Conservation (phyloP, 2,113 vertebrate species). For the Hoplias malabaricus region DNA sequence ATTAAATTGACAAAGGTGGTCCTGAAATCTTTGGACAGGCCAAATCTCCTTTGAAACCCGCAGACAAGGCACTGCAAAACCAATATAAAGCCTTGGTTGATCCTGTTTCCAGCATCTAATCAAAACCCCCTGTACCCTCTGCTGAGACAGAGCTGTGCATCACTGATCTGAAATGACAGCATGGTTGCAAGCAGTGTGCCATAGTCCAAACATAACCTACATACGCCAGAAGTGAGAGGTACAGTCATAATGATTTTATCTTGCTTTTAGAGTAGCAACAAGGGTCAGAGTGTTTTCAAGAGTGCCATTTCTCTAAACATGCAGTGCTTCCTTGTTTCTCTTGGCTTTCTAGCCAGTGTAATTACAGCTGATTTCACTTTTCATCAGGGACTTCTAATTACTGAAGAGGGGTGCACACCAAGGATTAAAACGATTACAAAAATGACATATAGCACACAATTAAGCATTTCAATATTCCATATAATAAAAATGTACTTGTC, state of each 20-base stretch:
- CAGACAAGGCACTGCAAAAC: not conserved
- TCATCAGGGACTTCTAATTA: not conserved
- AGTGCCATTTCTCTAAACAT: not conserved
- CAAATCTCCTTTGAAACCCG: too few relatives aligned
- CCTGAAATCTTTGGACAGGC: too few relatives aligned
- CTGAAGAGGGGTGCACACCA: not conserved
- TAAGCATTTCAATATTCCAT: not conserved
- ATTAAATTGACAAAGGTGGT: not conserved
- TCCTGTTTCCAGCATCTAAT: not conserved
- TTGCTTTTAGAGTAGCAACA: not conserved
- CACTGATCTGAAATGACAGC: not conserved
- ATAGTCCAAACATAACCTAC: not conserved
- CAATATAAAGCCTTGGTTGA: not conserved
- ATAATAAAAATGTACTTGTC: too few relatives aligned
- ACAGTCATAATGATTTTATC: not conserved
- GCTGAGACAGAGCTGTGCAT: not conserved
- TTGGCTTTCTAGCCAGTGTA: not conserved
- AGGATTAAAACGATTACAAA: slow-evolving; percentile 2
- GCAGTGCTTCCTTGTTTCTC: not conserved
- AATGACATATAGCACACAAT: not conserved
- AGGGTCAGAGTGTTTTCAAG: not conserved
- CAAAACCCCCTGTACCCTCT: not conserved
- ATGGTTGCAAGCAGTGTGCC: not conserved
- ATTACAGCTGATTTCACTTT: slow-evolving; percentile 8
- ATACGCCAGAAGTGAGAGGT: not conserved